Evolutionary conservation across 2,888 invertebrate genomes (phyloP).

Genomic region (Caenorhabditis angaria): DNA sequence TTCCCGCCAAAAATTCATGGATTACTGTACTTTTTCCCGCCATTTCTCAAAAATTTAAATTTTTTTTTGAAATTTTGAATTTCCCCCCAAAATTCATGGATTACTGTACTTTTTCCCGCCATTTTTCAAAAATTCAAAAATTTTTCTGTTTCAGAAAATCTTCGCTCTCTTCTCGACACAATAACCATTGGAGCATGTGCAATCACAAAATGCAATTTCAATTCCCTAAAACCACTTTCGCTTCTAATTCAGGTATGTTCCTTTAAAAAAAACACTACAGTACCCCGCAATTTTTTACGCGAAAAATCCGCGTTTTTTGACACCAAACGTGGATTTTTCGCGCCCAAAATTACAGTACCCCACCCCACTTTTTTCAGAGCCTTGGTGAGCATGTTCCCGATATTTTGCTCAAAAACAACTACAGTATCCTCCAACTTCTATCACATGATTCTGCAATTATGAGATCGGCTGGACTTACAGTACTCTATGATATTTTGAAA

Average conservation of each 20-base stretch:
- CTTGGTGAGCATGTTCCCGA: slow-evolving; percentile 34
- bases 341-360: too few species aligned
- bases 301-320: too few species aligned
- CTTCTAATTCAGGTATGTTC: slow-evolving; percentile 20
- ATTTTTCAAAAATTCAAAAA: background rate
- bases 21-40: too few species aligned
- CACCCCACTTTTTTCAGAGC: background rate
- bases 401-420: slow-evolving; percentile 16
- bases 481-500: slow-evolving; percentile 20
- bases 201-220: background rate
- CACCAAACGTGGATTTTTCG: too few species aligned
- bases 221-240: slow-evolving; percentile 17
- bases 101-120: too few species aligned
- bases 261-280: too few species aligned
- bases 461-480: slow-evolving; percentile 28
- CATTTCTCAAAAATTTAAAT: too few species aligned
- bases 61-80: too few species aligned
- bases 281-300: too few species aligned
- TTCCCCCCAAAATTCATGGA: too few species aligned
- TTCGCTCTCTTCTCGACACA: slow-evolving; percentile 5
- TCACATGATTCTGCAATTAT: slow-evolving; percentile 20
- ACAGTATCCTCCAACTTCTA: slow-evolving; percentile 12
- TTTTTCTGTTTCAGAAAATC: slow-evolving; percentile 8
- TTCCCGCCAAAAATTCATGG: too few species aligned
- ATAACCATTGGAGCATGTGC: background rate